Percentiles rank a stretch among this genome's conserved stretches.
Conservation (phyloP, 2,113 vertebrate species). For the Myocastor coypus region DNA sequence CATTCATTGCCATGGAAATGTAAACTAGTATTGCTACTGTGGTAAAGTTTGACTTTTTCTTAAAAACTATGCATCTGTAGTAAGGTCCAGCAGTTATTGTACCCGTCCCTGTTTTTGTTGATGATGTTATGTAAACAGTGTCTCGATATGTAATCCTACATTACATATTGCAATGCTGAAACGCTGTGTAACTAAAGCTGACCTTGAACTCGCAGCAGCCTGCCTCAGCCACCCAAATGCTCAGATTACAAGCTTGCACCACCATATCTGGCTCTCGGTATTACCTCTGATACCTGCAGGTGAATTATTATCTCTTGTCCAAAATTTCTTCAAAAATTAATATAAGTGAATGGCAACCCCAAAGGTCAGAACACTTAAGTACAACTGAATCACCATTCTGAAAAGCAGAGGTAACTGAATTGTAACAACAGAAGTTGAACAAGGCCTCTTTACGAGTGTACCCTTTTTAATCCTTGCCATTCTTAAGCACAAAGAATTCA, state of each 20-base stretch:
- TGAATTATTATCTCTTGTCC: constrained; percentile 31
- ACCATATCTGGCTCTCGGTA: not conserved
- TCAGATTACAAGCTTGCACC: not conserved
- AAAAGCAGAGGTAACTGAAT: constrained; percentile 37
- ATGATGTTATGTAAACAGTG: not conserved
- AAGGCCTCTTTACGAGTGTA: not conserved
- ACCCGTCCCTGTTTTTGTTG: not conserved
- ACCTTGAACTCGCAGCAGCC: not conserved
- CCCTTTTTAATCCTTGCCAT: constrained; percentile 3
- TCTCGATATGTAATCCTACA: not conserved
- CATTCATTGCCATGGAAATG: not conserved
- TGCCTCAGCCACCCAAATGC: not conserved
- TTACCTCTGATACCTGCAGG: constrained; percentile 5
- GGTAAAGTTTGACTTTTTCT: constrained; percentile 17
- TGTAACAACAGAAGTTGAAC: not conserved
- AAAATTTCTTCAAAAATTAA: constrained; percentile 41
- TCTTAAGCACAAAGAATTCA: constrained; percentile 8
- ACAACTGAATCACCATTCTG: not conserved
- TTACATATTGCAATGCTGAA: not conserved
- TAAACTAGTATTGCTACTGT: not conserved
- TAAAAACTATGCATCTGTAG: not conserved
- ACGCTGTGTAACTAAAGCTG: not conserved
- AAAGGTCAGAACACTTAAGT: constrained; percentile 8
- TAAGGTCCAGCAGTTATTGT: not conserved
- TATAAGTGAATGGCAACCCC: not conserved